phyloP scores from a whole-genome alignment of 2,888 invertebrate genomes.

The Stenurella melanura region DNA sequence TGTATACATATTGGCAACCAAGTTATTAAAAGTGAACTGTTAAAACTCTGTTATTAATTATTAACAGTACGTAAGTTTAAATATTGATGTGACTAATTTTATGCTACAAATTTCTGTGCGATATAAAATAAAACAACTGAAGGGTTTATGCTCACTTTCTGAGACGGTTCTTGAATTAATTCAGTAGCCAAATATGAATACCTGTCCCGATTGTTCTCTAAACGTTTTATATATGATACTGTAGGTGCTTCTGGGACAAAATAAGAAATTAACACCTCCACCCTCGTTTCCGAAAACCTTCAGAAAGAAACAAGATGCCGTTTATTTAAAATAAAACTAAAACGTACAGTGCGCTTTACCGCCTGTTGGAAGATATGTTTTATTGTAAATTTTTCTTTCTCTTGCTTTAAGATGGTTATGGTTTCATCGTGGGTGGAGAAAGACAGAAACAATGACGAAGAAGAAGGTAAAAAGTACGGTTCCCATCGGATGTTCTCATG shows the following conservation, averaged over 20 bases:
- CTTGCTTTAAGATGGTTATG: slow-evolving; percentile 10
- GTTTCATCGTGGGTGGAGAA: slow-evolving; percentile 23
- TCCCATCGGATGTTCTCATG: slow-evolving; percentile 70
- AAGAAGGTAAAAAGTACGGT: slow-evolving; percentile 52
- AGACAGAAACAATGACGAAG: slow-evolving; percentile 42
- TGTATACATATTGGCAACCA: too few relatives aligned
- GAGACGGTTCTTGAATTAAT: too few relatives aligned
- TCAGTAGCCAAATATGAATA: neutral
- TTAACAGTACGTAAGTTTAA: too few relatives aligned
- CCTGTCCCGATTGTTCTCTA: neutral
- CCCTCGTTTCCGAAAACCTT: neutral
- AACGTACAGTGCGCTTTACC: neutral
- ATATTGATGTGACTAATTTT: too few relatives aligned
- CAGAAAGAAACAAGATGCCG: neutral
- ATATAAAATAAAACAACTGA: too few relatives aligned
- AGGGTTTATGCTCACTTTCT: too few relatives aligned
- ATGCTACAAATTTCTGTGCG: too few relatives aligned
- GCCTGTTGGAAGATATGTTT: slow-evolving; percentile 6
- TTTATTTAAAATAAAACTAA: slow-evolving; percentile 2
- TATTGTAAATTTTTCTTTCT: slow-evolving; percentile 26
- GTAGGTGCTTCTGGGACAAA: neutral
- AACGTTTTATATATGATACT: neutral
- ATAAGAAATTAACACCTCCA: neutral
- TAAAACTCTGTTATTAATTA: too few relatives aligned
- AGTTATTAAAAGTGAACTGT: too few relatives aligned